Percentiles rank a stretch among this genome's conserved stretches.
Conservation (phyloP, 2,113 vertebrate genomes). For the Lasiurus cinereus region DNA sequence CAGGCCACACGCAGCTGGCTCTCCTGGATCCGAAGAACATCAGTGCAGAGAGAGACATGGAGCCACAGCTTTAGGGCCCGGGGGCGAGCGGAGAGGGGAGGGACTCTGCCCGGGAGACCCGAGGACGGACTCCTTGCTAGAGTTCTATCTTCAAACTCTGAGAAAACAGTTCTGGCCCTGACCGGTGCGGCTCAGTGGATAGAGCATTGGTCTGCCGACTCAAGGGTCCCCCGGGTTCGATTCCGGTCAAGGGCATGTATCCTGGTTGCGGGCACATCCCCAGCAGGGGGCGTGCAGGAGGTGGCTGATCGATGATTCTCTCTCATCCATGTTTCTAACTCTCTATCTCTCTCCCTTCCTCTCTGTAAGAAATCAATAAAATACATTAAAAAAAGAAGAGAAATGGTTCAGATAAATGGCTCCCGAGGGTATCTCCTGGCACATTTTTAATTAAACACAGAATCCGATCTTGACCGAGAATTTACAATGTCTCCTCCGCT, state of each 20-base stretch:
- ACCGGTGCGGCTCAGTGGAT: too few relatives aligned
- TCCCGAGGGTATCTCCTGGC: neutral
- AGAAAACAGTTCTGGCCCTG: neutral
- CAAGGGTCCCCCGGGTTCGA: too few relatives aligned
- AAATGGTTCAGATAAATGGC: neutral
- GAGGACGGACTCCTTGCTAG: neutral
- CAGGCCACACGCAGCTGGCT: neutral
- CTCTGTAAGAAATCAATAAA: too few relatives aligned
- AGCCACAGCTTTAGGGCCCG: neutral
- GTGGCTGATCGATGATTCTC: too few relatives aligned
- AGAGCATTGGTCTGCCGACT: too few relatives aligned
- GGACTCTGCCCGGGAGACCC: neutral
- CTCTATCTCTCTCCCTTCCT: too few relatives aligned
- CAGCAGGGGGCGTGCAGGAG: too few relatives aligned
- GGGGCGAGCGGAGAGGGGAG: neutral
- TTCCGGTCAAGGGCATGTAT: too few relatives aligned
- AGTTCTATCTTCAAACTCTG: conserved; percentile 14
- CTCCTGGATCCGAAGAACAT: conserved; percentile 19
- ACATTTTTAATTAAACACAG: conserved; percentile 20
- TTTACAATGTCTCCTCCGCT: conserved; percentile 21
- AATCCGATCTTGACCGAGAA: neutral
- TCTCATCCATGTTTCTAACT: too few relatives aligned
- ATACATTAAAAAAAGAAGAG: too few relatives aligned
- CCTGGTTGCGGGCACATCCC: too few relatives aligned
- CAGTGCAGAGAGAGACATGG: neutral